Conservation (phyloP, 2,888 invertebrate genomes). For the Polydrusus cervinus region DNA sequence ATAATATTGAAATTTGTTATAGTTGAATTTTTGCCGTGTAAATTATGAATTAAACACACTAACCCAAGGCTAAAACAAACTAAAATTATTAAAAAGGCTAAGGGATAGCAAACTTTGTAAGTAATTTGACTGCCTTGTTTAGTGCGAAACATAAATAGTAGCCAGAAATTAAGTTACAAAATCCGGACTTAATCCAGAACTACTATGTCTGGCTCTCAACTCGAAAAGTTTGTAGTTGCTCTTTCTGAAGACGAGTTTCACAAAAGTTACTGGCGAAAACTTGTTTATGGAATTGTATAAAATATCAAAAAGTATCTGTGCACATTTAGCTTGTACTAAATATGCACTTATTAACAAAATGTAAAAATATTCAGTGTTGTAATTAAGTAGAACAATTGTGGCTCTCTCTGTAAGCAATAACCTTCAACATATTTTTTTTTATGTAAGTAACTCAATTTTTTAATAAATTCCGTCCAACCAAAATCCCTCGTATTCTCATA, state of each 20-base stretch:
- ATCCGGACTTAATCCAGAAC: slow-evolving; percentile 18
- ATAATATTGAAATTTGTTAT: too few species aligned
- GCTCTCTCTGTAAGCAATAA: too few species aligned
- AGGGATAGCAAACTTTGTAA: slow-evolving; percentile 10
- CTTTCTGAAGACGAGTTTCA: neutral
- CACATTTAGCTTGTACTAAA: neutral
- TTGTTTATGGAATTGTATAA: neutral
- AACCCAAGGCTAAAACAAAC: neutral
- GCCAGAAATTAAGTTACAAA: slow-evolving; percentile 18
- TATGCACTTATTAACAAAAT: neutral
- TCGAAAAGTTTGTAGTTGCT: slow-evolving; percentile 10
- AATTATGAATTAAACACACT: neutral
- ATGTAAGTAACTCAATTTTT: too few species aligned
- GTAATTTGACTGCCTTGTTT: slow-evolving; percentile 6
- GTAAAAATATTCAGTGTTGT: neutral
- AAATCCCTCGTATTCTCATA: too few species aligned
- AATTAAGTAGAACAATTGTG: too few species aligned
- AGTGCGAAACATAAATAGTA: slow-evolving; percentile 17
- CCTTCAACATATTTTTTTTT: too few species aligned
- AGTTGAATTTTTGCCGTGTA: too few species aligned
- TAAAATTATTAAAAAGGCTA: slow-evolving; percentile 8
- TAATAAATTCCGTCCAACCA: too few species aligned
- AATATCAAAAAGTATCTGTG: slow-evolving; percentile 2
- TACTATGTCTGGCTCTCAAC: slow-evolving; percentile 7
- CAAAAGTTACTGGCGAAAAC: neutral